Base-by-base conservation (phyloP, 2,113 vertebrate species). In the Corapipo altera region DNA sequence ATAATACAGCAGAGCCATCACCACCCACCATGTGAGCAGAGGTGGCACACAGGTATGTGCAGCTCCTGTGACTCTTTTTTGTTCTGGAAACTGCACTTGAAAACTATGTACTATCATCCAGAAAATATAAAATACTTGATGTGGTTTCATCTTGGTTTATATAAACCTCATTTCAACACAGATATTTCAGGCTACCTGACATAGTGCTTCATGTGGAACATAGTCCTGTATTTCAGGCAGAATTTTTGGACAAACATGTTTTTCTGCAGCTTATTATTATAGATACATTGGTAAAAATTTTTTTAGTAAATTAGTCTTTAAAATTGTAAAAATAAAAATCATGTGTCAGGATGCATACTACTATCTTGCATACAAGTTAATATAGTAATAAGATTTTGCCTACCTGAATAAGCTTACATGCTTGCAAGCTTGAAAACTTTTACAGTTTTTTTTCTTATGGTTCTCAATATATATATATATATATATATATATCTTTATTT, bases 1-100 rank as follows among this genome's bases (percentile, higher is more conserved):
- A 46, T 26, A 88, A 33, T 30, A 52, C 12, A 65, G 44, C 65
- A 75, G 16, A 74, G 21, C 78, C 23, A 32, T 55, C 7, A 13
- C 57, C 11, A 35, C 72, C 65, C 2, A 1, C 57, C 64, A 65
- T 26, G 52, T 1, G 1, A 84, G 67, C 55, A 92, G 39, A 74
- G 86, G 44, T 5, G 37, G 22, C 64, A 57, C 66, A 71, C 11
- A 20, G 70, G 46, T 2, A 0, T 0, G 0, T 67, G 69, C 4
- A 14, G 21, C 24, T 78, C 69, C 48, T 71, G 10, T 35, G 26
- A 74, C 30, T 88, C 54, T n/a, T 81, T 65, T 81, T 54, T 72
- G 49, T 39, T 39, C 51, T 74, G 46, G 22, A 86, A 94, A 80
- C 37, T 48, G 51, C 39, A 55, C 54, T 3, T 66, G 32, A 80